Evolutionary conservation across 2,113 vertebrate species (phyloP), one percentile per base, ranked within the genome.

Genomic region (Sitta europaea): DNA sequence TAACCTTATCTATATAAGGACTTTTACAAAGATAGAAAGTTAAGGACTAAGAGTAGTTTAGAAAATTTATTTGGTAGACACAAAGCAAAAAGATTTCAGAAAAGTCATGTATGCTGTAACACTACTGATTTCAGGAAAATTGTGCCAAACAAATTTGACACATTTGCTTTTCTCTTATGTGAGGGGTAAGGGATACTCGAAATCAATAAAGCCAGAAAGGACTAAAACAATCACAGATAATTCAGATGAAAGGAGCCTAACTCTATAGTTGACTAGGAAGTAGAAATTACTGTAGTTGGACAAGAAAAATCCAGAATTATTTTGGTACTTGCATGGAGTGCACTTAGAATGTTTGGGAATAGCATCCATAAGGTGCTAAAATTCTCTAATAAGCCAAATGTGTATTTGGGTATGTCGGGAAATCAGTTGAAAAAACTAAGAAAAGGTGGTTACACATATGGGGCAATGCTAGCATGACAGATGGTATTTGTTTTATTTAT

Each of bases 401-500:
- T 74, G 24, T 74, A 66, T 86, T 92, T 92, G 83, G 63, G 89
- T 92, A 84, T 61, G 61, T 72, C 55, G 57, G 80, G 43, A 96
- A 87, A 92, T 86, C 68, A 61, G 62, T 50, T 75, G 54, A 94
- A 94, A 90, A 68, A 75, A 73, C 68, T 86, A 86, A 88, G 92
- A 94, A 92, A 94, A 95, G 89, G 91, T 94, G 65, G 65, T 91
- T 87, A 92, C 45, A 40, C 93, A 81, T 95, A 95, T 74, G 86
- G 66, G 83, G 84, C 83, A 96, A 80, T 54, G 70, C 65, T 89
- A 88, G 79, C 43, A 12, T 80, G 92, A 89, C 95, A 97, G 95
- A 94, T 96, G 92, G 95, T 88, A 92, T 94, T 94, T 96, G 86
- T 94, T 96, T 92, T 92, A 96, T 96, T 94, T 96, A 94, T 83